Conservation (phyloP, 2,797 vertebrate species). For the Microcaecilia unicolor region DNA sequence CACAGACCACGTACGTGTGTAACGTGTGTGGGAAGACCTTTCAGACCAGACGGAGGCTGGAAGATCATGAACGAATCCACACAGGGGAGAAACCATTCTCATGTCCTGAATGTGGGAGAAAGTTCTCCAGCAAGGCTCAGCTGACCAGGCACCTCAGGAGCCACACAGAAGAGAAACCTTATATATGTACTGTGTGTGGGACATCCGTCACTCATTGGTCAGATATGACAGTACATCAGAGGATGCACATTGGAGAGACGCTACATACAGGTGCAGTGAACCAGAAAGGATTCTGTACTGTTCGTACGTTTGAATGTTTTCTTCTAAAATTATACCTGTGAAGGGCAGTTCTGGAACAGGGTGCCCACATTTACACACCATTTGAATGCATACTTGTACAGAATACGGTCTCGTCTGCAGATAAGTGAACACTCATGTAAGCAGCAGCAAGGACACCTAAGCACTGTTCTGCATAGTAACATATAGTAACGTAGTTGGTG, state of each 20-base stretch:
- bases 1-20: neutral
- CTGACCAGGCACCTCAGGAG: conserved; percentile 7
- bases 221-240: neutral
- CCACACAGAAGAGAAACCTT: conserved; percentile 1
- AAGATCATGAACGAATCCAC: conserved; percentile 1
- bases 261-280: too few relatives aligned
- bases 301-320: too few relatives aligned
- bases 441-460: too few relatives aligned
- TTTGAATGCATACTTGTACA: too few relatives aligned
- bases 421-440: too few relatives aligned
- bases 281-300: too few relatives aligned
- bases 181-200: conserved; percentile 2
- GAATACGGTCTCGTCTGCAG: too few relatives aligned
- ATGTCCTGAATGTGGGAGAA: conserved; percentile 5
- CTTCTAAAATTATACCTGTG: too few relatives aligned
- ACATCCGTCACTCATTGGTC: conserved; percentile 5
- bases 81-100: conserved; percentile 3
- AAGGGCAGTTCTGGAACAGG: too few relatives aligned
- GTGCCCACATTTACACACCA: too few relatives aligned
- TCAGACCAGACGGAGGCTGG: neutral
- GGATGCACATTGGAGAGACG: neutral
- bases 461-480: too few relatives aligned
- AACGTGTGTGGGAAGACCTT: neutral
- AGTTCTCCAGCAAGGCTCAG: conserved; percentile 2
- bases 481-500: too few relatives aligned